Conservation (phyloP, 2,888 invertebrate species). For the Choreutis nemorana region DNA sequence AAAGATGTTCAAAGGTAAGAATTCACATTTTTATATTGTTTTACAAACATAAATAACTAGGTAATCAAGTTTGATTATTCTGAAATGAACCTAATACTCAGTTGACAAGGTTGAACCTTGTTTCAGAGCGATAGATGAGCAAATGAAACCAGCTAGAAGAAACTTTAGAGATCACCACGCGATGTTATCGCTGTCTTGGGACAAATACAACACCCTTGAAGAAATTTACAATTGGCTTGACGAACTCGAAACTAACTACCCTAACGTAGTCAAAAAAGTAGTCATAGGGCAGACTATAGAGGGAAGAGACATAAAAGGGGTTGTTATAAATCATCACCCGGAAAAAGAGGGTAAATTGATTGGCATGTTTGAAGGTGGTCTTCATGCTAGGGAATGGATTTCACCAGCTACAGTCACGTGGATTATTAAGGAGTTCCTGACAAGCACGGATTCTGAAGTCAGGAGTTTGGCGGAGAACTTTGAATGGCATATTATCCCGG, state of each 20-base stretch:
- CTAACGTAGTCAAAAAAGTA: conserved; percentile 51
- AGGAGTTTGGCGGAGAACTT: conserved; percentile 68
- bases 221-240: conserved; percentile 69
- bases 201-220: conserved; percentile 65
- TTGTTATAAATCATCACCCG: conserved; percentile 40
- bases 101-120: neutral
- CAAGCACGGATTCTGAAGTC: conserved; percentile 57
- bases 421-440: conserved; percentile 73
- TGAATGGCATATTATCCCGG: conserved; percentile 81
- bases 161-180: conserved; percentile 29
- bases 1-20: conserved; percentile 39
- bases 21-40: neutral
- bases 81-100: neutral
- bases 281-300: conserved; percentile 69
- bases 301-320: conserved; percentile 68
- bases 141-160: conserved; percentile 25
- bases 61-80: neutral
- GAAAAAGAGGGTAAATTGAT: conserved; percentile 38
- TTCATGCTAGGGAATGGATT: conserved; percentile 82
- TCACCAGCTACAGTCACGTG: conserved; percentile 69
- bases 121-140: conserved; percentile 59
- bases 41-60: neutral
- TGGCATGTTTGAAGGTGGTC: conserved; percentile 68
- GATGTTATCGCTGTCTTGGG: conserved; percentile 50
- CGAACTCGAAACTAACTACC: conserved; percentile 51